Evolutionary conservation across 2,888 invertebrate genomes (phyloP).

Genomic region (Metacarcinus magister): DNA sequence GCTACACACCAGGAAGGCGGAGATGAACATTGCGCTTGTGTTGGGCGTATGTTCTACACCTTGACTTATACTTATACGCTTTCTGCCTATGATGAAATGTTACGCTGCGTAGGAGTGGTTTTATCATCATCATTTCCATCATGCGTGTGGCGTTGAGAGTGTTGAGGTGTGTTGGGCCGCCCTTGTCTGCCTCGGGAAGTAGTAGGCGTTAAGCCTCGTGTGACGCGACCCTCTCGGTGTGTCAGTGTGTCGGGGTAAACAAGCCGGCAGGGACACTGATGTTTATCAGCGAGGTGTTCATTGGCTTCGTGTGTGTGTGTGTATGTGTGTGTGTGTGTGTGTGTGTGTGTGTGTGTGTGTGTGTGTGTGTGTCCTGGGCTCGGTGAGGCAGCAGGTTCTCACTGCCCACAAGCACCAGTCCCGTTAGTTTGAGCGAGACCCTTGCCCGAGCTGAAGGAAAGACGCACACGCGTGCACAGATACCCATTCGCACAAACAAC

Average conservation of each 20-base stretch:
- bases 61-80: background rate
- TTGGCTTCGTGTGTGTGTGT: constrained; percentile 9
- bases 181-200: background rate
- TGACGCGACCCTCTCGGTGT: background rate
- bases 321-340: background rate
- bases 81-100: background rate
- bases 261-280: background rate
- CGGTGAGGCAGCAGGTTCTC: constrained; percentile 47
- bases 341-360: background rate
- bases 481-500: background rate
- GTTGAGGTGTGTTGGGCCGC: background rate
- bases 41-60: background rate
- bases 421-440: background rate
- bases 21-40: background rate
- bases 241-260: constrained; percentile 40
- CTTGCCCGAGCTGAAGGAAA: background rate
- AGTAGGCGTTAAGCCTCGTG: constrained; percentile 18
- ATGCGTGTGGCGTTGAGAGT: background rate
- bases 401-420: constrained; percentile 30
- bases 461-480: background rate
- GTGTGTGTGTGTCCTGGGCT: constrained; percentile 39
- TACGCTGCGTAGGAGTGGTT: background rate
- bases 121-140: background rate
- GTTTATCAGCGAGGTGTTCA: background rate
- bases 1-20: background rate